Conservation (phyloP, 2,113 vertebrate genomes). For the Petrocephalus microphthalmus region DNA sequence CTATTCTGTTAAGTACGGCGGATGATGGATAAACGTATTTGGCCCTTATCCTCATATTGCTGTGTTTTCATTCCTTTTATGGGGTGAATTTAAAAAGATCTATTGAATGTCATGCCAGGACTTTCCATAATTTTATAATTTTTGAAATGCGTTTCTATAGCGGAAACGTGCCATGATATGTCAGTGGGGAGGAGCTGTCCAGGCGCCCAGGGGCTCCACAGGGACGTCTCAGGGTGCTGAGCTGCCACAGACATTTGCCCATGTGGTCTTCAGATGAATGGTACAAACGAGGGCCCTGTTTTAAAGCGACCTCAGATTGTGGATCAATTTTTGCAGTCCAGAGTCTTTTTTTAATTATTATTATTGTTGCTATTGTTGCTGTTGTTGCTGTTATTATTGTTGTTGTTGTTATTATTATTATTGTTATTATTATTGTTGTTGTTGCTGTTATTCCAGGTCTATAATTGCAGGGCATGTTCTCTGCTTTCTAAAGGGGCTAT, state of each 20-base stretch:
- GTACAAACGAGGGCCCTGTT: not conserved
- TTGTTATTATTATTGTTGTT: not conserved
- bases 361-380: not conserved
- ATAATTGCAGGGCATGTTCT: constrained; percentile 15
- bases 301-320: constrained; percentile 21
- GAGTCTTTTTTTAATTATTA: constrained; percentile 15
- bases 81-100: not conserved
- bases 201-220: not conserved
- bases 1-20: not conserved
- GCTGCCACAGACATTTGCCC: not conserved
- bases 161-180: constrained; percentile 11
- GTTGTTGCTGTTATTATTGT: not conserved
- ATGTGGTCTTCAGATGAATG: not conserved
- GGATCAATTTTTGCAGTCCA: constrained; percentile 19
- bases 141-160: not conserved
- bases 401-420: not conserved
- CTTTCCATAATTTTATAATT: not conserved
- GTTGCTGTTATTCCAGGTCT: constrained; percentile 5
- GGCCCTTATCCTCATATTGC: not conserved
- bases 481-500: constrained; percentile 19
- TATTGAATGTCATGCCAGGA: not conserved
- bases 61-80: not conserved
- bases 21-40: not conserved
- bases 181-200: constrained; percentile 1
- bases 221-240: not conserved